A percentile compares a stretch with the other conserved stretches of the same genome.
Evolutionary conservation across 2,888 invertebrate species (phyloP).

Genomic region (Pristionchus exspectatus): DNA sequence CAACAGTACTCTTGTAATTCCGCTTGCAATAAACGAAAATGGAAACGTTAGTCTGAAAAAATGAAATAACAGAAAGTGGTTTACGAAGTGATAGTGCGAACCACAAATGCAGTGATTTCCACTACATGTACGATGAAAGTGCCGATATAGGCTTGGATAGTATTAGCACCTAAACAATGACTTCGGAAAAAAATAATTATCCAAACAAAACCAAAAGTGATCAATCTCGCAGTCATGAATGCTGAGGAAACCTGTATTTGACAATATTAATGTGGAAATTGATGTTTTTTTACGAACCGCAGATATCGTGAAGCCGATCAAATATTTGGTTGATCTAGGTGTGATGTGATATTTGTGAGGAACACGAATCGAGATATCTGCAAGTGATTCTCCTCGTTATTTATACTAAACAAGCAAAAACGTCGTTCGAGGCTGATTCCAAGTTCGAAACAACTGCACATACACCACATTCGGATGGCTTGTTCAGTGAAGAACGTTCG

Average conservation of each 20-base stretch:
- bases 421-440: conserved; percentile 1
- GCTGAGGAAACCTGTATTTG: not conserved
- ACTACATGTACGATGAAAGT: not conserved
- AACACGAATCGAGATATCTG: not conserved
- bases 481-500: not conserved
- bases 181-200: not conserved
- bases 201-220: not conserved
- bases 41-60: not conserved
- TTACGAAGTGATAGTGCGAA: not conserved
- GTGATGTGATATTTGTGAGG: not conserved
- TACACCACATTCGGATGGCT: not conserved
- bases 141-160: not conserved
- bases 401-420: not conserved
- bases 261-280: not conserved
- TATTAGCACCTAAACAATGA: not conserved
- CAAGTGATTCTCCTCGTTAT: not conserved
- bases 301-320: not conserved
- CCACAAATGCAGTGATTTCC: not conserved
- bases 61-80: not conserved
- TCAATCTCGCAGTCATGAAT: not conserved
- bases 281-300: not conserved
- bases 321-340: not conserved
- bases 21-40: not conserved
- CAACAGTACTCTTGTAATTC: not conserved
- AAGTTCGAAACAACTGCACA: conserved; percentile 10